Evolutionary conservation across 2,888 invertebrate species (phyloP), one percentile per base, ranked within the genome.

Genomic region (Sesamia inferens): DNA sequence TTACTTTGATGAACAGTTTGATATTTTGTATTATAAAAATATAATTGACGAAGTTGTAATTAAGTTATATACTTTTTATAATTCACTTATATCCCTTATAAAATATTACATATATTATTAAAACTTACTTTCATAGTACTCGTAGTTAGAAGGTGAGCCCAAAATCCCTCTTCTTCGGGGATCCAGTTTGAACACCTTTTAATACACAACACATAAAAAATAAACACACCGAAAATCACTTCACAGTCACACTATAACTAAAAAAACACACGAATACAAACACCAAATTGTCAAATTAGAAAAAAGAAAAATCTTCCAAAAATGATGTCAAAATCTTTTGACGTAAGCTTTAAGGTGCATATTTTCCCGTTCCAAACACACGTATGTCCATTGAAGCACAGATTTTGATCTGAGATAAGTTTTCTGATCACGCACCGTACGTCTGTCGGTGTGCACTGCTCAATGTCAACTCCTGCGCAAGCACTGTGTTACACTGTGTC

Each of bases 341-440:
- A 57, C 68, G 68, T 71, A 66, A 63, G 6, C 57, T 31, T 5
- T 7, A 5, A 55, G 7, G 5, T 44, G 51, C 67, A 70, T 54
- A 14, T 64, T 73, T 68, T 68, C 42, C 72, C 69, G 71, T 63
- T 55, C 64, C 8, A 19, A 66, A 81, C 57, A 87, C 88, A 85
- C 84, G 79, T 82, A 78, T 82, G 86, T 85, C 82, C 84, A 89
- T 87, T 90, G 85, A 88, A 89, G 86, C 83, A 80, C 81, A 90
- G 94, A 93, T 94, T 91, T 84, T 84, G 88, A 92, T 93, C 91
- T 91, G 76, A 76, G 87, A 89, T 93, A 91, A 79, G 86, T 83
- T 93, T 94, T 92, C 94, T 86, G 89, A 92, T 93, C 95, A 94
- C 94, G 94, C 88, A 85, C 89, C 76, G 84, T 87, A 90, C 91